phyloP scores from a whole-genome alignment of 2,888 invertebrate species.

The Rhyacophila evoluta region DNA sequence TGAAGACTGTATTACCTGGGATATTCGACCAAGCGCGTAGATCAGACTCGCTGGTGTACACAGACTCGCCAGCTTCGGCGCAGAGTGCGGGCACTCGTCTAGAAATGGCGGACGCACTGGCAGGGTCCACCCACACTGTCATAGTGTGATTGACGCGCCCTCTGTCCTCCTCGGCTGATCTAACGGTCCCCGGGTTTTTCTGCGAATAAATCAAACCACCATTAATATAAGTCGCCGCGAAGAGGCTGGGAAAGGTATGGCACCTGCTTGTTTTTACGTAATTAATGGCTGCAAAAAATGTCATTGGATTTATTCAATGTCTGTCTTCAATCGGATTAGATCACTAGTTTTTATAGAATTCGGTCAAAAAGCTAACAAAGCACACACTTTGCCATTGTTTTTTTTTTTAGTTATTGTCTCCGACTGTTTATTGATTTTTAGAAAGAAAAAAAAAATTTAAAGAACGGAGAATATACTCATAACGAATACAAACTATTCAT shows the following conservation, averaged over 20 bases:
- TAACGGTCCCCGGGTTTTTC: constrained; percentile 87
- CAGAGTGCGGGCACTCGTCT: constrained; percentile 80
- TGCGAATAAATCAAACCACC: constrained; percentile 54
- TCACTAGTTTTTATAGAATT: too few species aligned
- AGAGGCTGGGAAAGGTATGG: not conserved
- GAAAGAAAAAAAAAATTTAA: too few species aligned
- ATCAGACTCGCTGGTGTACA: constrained; percentile 83
- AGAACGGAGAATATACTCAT: too few species aligned
- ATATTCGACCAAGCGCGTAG: constrained; percentile 82
- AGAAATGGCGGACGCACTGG: constrained; percentile 77
- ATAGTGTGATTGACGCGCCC: constrained; percentile 87
- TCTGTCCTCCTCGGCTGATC: constrained; percentile 91
- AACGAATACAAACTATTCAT: too few species aligned
- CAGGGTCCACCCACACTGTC: constrained; percentile 82
- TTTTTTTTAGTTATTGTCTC: too few species aligned
- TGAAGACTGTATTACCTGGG: constrained; percentile 71
- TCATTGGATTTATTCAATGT: too few species aligned
- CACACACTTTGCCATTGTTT: too few species aligned
- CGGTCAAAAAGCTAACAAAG: too few species aligned
- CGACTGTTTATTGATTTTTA: too few species aligned
- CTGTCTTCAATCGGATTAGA: too few species aligned
- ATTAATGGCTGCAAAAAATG: not conserved
- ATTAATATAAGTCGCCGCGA: not conserved
- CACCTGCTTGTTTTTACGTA: not conserved
- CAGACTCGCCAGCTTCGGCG: constrained; percentile 79